Evolutionary conservation across 2,113 vertebrate genomes (phyloP).

Genomic region (Oreotrochilus melanogaster): DNA sequence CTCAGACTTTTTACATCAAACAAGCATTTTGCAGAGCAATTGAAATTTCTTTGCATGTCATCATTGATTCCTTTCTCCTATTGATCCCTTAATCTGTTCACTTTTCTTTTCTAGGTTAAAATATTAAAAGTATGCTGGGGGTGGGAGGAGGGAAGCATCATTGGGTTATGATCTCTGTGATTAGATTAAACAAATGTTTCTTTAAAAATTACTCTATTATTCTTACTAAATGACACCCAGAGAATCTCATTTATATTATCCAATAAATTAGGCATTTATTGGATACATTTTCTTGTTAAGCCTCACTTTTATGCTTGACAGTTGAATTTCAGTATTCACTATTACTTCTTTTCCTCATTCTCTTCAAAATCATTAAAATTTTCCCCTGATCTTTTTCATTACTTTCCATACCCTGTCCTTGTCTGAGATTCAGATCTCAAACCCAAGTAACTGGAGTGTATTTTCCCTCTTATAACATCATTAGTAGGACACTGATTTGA

Average conservation of each 20-base stretch:
- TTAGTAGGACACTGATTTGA: neutral
- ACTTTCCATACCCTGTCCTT: neutral
- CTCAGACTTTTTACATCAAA: neutral
- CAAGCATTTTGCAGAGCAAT: neutral
- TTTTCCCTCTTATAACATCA: neutral
- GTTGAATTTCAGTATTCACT: neutral
- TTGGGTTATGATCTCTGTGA: neutral
- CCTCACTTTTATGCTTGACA: neutral
- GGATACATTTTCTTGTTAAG: neutral
- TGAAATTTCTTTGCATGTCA: neutral
- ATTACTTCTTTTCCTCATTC: neutral
- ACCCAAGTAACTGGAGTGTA: neutral
- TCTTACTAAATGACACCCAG: neutral
- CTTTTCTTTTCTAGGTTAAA: neutral
- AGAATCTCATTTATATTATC: neutral
- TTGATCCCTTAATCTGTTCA: accelerated
- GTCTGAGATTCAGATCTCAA: neutral
- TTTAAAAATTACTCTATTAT: neutral
- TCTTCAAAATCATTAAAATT: neutral
- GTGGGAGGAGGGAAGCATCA: neutral
- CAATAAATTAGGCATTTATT: neutral
- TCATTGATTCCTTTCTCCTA: neutral
- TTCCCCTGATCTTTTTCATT: neutral
- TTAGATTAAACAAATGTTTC: neutral
- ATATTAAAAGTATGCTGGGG: neutral